Conservation (phyloP, 2,888 invertebrate genomes). For the Trachelus iudaicus region DNA sequence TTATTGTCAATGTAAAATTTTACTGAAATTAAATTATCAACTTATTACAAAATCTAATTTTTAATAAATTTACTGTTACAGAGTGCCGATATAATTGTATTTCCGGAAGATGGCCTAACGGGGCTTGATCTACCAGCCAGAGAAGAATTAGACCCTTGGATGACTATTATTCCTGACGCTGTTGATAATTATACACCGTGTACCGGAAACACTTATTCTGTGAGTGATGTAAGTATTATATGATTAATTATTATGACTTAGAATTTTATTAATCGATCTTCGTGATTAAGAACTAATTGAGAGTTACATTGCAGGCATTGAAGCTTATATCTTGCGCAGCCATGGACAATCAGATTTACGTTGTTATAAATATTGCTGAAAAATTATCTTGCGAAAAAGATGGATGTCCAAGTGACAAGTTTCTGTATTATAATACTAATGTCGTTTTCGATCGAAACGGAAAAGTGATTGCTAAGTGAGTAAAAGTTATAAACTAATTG, state of each 20-base stretch:
- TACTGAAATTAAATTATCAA: background rate
- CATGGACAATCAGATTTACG: conserved; percentile 60
- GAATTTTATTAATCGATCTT: background rate
- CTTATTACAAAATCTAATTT: background rate
- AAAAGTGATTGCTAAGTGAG: conserved; percentile 66
- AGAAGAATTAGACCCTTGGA: conserved; percentile 34
- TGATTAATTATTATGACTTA: background rate
- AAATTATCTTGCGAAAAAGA: conserved; percentile 49
- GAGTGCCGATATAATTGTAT: conserved; percentile 71
- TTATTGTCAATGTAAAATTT: background rate
- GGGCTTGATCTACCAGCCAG: conserved; percentile 55
- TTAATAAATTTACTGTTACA: conserved; percentile 32
- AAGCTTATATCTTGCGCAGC: conserved; percentile 66
- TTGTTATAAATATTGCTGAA: conserved; percentile 68
- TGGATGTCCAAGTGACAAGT: conserved; percentile 52
- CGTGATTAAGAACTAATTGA: background rate
- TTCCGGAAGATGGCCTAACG: conserved; percentile 67
- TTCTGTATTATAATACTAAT: conserved; percentile 67
- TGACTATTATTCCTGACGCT: conserved; percentile 43
- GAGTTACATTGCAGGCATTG: conserved; percentile 26
- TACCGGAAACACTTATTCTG: conserved; percentile 14
- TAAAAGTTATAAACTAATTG: conserved; percentile 14
- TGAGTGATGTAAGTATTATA: conserved; percentile 33
- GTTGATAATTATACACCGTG: conserved; percentile 42
- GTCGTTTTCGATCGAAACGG: conserved; percentile 69